Conservation (phyloP, 2,797 vertebrate genomes). For the Phataginus tetradactyla region DNA sequence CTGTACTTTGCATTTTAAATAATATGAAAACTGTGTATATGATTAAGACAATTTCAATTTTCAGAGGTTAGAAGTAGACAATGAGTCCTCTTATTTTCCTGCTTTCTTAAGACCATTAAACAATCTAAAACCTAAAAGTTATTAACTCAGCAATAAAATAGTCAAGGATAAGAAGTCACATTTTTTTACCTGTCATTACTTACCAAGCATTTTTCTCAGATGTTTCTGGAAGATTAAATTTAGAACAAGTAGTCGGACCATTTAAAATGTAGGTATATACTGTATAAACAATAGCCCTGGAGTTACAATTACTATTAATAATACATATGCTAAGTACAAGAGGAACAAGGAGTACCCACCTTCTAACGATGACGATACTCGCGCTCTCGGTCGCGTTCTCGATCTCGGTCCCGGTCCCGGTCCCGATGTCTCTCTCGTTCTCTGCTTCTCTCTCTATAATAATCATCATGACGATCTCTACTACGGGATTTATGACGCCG, state of each 20-base stretch:
- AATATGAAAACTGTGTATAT: constrained; percentile 59
- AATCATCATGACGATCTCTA: constrained; percentile 98
- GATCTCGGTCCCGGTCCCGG: constrained; percentile 95
- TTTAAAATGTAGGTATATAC: constrained; percentile 77
- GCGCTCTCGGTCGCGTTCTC: constrained; percentile 96
- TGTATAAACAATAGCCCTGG: constrained; percentile 76
- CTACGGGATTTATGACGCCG: constrained; percentile 98
- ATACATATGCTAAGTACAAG: constrained; percentile 35
- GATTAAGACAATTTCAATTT: constrained; percentile 68
- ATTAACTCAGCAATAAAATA: constrained; percentile 35
- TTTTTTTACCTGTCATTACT: constrained; percentile 84
- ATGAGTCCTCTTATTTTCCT: constrained; percentile 80
- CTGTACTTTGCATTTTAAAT: constrained; percentile 48
- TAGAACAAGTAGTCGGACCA: constrained; percentile 75
- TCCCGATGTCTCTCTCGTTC: constrained; percentile 97
- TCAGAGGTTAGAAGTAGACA: constrained; percentile 75
- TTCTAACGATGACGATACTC: constrained; percentile 98
- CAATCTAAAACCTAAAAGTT: constrained; percentile 56
- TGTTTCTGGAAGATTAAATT: constrained; percentile 82
- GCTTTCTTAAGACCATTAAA: constrained; percentile 61
- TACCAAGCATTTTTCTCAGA: constrained; percentile 77
- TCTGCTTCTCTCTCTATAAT: constrained; percentile 97
- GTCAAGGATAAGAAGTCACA: constrained; percentile 57
- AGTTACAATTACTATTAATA: constrained; percentile 69
- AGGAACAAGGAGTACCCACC: constrained; percentile 86